Evolutionary conservation across 2,888 invertebrate species (phyloP).

Genomic region (Eumacrocentrus americanus): DNA sequence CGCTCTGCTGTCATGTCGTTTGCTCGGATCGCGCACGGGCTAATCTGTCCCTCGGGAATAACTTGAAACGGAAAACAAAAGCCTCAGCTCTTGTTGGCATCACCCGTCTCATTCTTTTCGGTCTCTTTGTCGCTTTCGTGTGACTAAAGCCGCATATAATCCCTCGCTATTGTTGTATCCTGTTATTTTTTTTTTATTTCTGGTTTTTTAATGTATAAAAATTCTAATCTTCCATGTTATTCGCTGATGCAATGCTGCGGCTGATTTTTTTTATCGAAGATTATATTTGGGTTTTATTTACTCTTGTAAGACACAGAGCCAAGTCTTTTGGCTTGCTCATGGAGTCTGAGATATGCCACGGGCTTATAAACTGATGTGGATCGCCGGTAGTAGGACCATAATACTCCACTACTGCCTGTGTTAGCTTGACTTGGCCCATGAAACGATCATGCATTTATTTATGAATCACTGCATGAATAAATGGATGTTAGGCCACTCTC

Average conservation of each 20-base stretch:
- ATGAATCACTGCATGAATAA: constrained; percentile 59
- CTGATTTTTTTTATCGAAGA: too few relatives aligned
- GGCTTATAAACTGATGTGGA: neutral
- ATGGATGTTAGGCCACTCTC: constrained; percentile 56
- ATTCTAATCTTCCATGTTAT: neutral
- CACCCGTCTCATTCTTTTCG: constrained; percentile 16
- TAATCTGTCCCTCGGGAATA: constrained; percentile 57
- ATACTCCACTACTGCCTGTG: neutral
- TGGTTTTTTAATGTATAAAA: neutral
- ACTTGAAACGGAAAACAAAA: constrained; percentile 55
- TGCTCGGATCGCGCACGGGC: constrained; percentile 42
- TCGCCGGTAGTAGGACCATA: constrained; percentile 1
- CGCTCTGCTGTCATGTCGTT: constrained; percentile 23
- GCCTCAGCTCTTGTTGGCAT: constrained; percentile 35
- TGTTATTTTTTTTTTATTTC: constrained; percentile 4
- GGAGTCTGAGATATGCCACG: neutral
- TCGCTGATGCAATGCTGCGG: too few relatives aligned
- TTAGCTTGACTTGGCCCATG: constrained; percentile 11
- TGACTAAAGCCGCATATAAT: neutral
- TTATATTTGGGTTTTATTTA: too few relatives aligned
- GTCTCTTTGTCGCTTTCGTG: constrained; percentile 13
- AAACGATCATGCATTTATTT: constrained; percentile 59
- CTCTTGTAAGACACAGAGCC: neutral
- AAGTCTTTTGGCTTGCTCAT: neutral
- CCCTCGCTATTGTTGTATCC: neutral